Conservation (phyloP, 2,113 vertebrate genomes). For the Phasianus colchicus region DNA sequence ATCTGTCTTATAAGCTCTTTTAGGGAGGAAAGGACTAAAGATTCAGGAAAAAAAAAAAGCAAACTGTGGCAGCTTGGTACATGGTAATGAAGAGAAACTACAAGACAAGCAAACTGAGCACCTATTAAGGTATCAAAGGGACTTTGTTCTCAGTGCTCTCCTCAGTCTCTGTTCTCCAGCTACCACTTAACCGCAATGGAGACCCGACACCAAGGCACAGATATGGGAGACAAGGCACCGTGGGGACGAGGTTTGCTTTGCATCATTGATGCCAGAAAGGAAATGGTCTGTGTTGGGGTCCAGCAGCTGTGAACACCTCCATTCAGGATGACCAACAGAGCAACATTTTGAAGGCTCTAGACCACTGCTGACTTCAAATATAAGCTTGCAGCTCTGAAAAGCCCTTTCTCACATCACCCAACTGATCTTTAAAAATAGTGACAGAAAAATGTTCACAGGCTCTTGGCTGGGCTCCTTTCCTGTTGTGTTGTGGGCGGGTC, state of each 20-base stretch:
- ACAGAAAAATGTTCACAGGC: neutral
- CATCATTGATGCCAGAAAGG: neutral
- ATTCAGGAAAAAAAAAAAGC: neutral
- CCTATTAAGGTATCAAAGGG: neutral
- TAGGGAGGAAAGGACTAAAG: neutral
- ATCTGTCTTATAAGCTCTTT: neutral
- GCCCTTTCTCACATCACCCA: neutral
- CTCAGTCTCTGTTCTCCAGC: neutral
- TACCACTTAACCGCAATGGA: neutral
- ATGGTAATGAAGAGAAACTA: neutral
- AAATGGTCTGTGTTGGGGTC: neutral
- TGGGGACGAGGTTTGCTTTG: neutral
- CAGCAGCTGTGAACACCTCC: neutral
- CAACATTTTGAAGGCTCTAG: neutral
- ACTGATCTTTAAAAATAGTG: neutral
- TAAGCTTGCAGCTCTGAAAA: neutral
- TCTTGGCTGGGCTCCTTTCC: neutral
- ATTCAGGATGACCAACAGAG: neutral
- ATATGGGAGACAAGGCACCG: fast-evolving
- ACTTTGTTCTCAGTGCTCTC: fast-evolving
- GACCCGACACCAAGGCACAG: neutral
- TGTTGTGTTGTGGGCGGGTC: fast-evolving
- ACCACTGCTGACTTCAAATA: neutral
- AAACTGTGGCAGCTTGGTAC: neutral
- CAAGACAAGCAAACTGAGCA: neutral